A percentile compares a stretch with the other conserved stretches of the same genome.
Conservation (phyloP, 2,113 vertebrate genomes). For the Dunckerocampus dactyliophorus region DNA sequence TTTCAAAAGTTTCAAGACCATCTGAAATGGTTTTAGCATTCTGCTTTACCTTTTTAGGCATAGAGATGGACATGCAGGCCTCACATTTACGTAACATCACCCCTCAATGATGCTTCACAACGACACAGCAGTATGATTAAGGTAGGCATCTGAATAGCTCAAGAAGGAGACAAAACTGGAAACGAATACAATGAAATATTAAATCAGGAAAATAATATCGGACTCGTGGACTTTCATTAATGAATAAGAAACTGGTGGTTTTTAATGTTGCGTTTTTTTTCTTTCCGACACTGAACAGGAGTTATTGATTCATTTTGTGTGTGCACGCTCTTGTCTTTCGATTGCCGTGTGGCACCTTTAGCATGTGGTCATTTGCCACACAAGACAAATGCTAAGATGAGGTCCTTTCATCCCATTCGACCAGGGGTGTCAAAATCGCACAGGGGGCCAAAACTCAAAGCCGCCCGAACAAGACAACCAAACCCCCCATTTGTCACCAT, state of each 20-base stretch:
- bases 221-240: slow-evolving; percentile 3
- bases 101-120: slow-evolving; percentile 31
- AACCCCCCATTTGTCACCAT: too few relatives aligned
- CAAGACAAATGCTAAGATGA: too few relatives aligned
- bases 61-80: background rate
- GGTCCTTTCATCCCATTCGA: too few relatives aligned
- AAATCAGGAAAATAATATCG: slow-evolving; percentile 7
- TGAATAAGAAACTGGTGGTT: background rate
- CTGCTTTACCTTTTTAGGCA: slow-evolving; percentile 20
- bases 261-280: too few relatives aligned
- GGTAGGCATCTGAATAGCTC: slow-evolving; percentile 13
- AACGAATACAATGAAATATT: slow-evolving; percentile 10
- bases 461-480: too few relatives aligned
- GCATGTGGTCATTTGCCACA: too few relatives aligned
- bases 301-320: too few relatives aligned
- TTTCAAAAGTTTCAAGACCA: slow-evolving; percentile 26
- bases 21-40: slow-evolving; percentile 25
- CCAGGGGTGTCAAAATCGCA: too few relatives aligned
- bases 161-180: background rate
- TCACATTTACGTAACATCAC: slow-evolving; percentile 11
- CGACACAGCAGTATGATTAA: slow-evolving; percentile 25
- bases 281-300: too few relatives aligned
- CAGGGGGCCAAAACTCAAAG: too few relatives aligned
- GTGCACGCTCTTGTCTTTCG: too few relatives aligned
- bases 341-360: too few relatives aligned